Conservation (phyloP, 2,797 vertebrate genomes). For the Phrynocephalus forsythii region DNA sequence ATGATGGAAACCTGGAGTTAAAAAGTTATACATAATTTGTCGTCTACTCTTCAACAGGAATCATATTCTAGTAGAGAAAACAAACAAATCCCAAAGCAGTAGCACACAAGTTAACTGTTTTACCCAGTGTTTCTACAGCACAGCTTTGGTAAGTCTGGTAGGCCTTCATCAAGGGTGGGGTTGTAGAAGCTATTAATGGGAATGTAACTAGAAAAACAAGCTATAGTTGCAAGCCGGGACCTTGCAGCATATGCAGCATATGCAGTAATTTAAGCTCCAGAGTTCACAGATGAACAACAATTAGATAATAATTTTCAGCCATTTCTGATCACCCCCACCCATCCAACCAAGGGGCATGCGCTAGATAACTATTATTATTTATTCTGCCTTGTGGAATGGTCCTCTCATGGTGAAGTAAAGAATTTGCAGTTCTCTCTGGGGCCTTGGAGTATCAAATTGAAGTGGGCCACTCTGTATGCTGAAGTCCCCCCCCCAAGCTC, state of each 20-base stretch:
- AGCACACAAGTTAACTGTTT: slow-evolving; percentile 69
- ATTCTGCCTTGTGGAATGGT: neutral
- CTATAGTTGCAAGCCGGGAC: too few species aligned
- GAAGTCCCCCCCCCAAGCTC: too few species aligned
- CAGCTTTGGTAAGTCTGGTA: slow-evolving; percentile 81
- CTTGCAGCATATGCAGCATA: too few species aligned
- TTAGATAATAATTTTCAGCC: too few species aligned
- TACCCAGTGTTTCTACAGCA: slow-evolving; percentile 77
- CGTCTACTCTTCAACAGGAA: slow-evolving; percentile 75
- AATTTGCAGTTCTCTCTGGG: neutral
- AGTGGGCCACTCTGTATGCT: neutral
- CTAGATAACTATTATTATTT: neutral
- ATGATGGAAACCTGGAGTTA: neutral
- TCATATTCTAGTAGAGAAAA: slow-evolving; percentile 82
- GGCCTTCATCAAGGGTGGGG: neutral
- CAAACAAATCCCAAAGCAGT: slow-evolving; percentile 60
- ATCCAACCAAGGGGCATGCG: too few species aligned
- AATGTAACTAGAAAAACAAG: too few species aligned
- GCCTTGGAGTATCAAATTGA: too few species aligned
- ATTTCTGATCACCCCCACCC: too few species aligned
- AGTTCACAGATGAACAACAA: too few species aligned
- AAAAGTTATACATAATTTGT: neutral
- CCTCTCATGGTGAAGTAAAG: neutral
- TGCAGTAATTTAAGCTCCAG: too few species aligned
- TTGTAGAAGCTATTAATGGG: neutral